Percentiles rank a stretch among this genome's conserved stretches.
Conservation (phyloP, 2,888 invertebrate species). For the Andrena camellia region DNA sequence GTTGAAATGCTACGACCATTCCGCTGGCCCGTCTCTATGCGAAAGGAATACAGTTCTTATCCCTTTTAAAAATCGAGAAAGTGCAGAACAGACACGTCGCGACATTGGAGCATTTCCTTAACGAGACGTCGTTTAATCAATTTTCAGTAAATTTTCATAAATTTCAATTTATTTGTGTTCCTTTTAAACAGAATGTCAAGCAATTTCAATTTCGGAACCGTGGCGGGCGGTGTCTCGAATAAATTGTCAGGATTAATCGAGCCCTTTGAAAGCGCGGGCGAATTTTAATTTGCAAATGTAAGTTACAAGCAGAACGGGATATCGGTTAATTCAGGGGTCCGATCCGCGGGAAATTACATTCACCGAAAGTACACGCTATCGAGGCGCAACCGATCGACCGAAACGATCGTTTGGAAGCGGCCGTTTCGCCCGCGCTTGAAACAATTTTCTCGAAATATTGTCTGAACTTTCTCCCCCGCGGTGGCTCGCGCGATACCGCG, state of each 20-base stretch:
- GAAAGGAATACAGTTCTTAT: not conserved
- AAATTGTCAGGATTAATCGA: not conserved
- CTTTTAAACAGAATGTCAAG: too few species aligned
- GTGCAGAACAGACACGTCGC: too few species aligned
- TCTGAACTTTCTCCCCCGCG: not conserved
- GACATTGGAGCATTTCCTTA: not conserved
- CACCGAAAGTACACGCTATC: slow-evolving; percentile 20
- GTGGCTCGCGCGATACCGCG: slow-evolving; percentile 25
- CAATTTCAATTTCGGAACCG: too few species aligned
- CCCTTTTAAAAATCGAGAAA: not conserved
- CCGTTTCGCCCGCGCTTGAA: not conserved
- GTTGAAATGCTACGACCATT: slow-evolving; percentile 25
- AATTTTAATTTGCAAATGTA: slow-evolving; percentile 39
- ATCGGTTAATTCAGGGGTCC: slow-evolving; percentile 44
- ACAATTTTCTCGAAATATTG: slow-evolving; percentile 38
- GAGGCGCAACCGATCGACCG: slow-evolving; percentile 28
- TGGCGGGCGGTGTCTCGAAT: not conserved
- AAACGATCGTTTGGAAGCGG: slow-evolving; percentile 25
- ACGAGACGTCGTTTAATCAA: not conserved
- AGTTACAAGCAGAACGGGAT: slow-evolving; percentile 35
- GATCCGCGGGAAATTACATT: slow-evolving; percentile 51
- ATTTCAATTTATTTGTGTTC: too few species aligned
- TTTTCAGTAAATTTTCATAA: too few species aligned
- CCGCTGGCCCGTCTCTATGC: not conserved
- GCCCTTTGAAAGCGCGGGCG: not conserved